These are phyloP conservation scores for Urocitellus parryii DNA, from an alignment of 2,113 vertebrate species.

Conservation along the genomic window DNA sequence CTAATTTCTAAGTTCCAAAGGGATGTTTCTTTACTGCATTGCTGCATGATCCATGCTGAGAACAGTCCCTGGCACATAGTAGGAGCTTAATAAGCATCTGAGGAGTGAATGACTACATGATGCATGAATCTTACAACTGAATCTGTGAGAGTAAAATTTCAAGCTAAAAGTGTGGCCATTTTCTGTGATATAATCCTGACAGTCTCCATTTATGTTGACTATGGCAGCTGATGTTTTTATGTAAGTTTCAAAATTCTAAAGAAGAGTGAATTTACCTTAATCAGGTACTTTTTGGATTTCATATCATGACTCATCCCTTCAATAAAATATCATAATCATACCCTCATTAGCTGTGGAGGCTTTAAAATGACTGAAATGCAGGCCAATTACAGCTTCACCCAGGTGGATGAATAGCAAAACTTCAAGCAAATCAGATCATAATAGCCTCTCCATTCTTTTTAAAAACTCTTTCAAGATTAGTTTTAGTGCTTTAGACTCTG, in stretches of 20 bases:
- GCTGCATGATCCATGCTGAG: neutral
- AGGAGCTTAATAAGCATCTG: neutral
- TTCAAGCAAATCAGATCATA: neutral
- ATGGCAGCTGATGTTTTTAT: neutral
- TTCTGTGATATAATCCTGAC: neutral
- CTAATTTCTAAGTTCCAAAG: neutral
- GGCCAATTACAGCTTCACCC: neutral
- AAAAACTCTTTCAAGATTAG: neutral
- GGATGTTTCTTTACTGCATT: neutral
- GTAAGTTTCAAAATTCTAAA: neutral
- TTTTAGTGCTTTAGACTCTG: neutral
- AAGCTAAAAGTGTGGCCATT: neutral
- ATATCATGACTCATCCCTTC: neutral
- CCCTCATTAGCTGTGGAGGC: neutral
- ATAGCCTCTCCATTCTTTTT: neutral
- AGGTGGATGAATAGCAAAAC: neutral
- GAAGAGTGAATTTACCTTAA: neutral
- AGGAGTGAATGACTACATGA: neutral
- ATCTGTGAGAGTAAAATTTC: neutral
- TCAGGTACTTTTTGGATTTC: neutral
- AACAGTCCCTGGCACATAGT: neutral
- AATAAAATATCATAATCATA: neutral
- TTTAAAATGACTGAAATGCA: neutral
- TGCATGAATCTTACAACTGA: neutral
- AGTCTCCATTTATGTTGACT: neutral